These are phyloP conservation scores for Pristionchus maxplancki DNA, from an alignment of 2,888 invertebrate species.

Conservation along the genomic window DNA sequence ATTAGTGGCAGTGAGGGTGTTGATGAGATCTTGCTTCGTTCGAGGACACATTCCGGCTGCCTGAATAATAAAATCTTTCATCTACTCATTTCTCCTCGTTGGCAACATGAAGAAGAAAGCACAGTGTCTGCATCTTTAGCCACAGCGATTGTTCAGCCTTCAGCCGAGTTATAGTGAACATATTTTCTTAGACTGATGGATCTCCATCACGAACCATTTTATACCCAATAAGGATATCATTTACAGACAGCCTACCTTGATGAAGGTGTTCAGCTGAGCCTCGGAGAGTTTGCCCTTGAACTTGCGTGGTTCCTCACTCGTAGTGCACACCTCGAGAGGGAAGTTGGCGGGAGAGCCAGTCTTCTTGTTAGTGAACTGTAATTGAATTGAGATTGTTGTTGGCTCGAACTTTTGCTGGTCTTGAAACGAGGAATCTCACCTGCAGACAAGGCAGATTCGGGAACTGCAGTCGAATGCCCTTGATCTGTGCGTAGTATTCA, in stretches of 20 bases:
- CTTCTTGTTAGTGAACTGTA: neutral
- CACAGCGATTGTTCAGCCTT: too few relatives aligned
- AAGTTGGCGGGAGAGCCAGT: neutral
- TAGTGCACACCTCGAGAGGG: conserved; percentile 17
- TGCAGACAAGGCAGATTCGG: conserved; percentile 12
- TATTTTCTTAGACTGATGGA: too few relatives aligned
- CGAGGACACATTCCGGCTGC: neutral
- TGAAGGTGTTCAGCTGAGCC: neutral
- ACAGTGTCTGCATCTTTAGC: too few relatives aligned
- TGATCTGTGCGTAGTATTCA: neutral
- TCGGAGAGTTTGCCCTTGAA: conserved; percentile 15
- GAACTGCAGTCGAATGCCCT: neutral
- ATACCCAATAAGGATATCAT: too few relatives aligned
- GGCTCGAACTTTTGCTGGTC: too few relatives aligned
- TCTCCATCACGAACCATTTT: too few relatives aligned
- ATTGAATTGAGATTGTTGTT: too few relatives aligned
- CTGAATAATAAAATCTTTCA: neutral
- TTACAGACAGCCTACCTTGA: conserved; percentile 33
- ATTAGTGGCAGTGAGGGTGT: neutral
- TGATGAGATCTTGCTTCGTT: neutral
- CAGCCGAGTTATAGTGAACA: too few relatives aligned
- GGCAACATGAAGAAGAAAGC: too few relatives aligned
- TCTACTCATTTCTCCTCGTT: too few relatives aligned
- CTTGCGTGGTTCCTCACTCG: neutral
- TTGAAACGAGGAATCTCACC: neutral